Evolutionary conservation across 2,888 invertebrate genomes (phyloP).

Genomic region (Stegana nigrithorax): DNA sequence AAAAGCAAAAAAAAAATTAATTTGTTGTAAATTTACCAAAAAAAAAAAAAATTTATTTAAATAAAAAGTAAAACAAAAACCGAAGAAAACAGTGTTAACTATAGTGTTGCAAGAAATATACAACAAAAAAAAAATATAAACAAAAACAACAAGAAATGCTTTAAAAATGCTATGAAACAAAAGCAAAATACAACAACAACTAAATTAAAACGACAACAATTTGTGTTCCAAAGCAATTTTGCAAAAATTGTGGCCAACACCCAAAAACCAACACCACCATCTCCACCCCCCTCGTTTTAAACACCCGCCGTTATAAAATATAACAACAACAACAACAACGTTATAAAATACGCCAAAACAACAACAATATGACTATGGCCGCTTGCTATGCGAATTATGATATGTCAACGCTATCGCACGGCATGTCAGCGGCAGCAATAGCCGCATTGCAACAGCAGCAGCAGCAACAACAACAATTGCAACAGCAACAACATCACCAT

Average conservation of each 20-base stretch:
- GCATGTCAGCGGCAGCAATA: slow-evolving; percentile 53
- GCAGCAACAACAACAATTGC: slow-evolving; percentile 39
- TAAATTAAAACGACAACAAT: not conserved
- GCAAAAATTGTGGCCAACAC: not conserved
- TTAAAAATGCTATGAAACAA: slow-evolving; percentile 19
- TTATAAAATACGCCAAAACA: slow-evolving; percentile 8
- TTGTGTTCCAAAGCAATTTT: slow-evolving; percentile 4
- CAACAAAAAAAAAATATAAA: not conserved
- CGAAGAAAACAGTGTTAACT: not conserved
- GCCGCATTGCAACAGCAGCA: slow-evolving; percentile 42
- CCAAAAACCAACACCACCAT: not conserved
- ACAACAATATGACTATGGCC: slow-evolving; percentile 66
- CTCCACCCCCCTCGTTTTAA: not conserved
- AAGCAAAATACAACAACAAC: slow-evolving; percentile 14
- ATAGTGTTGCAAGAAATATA: not conserved
- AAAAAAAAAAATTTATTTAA: slow-evolving; percentile 7
- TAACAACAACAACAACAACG: slow-evolving; percentile 25
- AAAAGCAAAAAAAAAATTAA: slow-evolving; percentile 21
- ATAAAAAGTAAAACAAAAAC: slow-evolving; percentile 22
- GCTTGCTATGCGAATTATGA: slow-evolving; percentile 69
- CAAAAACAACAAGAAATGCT: slow-evolving; percentile 2
- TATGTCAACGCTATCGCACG: slow-evolving; percentile 65
- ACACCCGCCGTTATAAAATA: slow-evolving; percentile 2
- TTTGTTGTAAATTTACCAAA: not conserved
- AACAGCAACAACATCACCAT: slow-evolving; percentile 40